A percentile compares a stretch with the other conserved stretches of the same genome.
Conservation (phyloP, 2,888 invertebrate species). For the Cosmorhoe ocellata region DNA sequence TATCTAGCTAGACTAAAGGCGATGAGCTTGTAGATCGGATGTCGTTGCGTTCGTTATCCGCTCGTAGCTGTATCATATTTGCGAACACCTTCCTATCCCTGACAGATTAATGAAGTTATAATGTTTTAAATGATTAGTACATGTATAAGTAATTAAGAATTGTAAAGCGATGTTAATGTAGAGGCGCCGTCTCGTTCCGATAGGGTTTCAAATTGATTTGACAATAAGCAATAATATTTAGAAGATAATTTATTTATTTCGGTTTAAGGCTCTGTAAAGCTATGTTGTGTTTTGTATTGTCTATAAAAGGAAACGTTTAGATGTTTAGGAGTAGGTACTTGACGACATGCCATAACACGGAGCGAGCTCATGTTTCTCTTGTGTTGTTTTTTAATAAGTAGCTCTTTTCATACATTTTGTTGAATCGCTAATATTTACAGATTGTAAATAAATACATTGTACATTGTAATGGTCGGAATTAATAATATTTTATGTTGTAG, state of each 20-base stretch:
- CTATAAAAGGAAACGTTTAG: conserved; percentile 60
- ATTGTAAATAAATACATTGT: conserved; percentile 33
- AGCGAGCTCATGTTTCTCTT: conserved; percentile 78
- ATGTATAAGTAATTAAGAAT: conserved; percentile 63
- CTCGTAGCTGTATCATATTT: conserved; percentile 6
- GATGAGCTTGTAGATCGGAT: conserved; percentile 5
- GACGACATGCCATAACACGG: conserved; percentile 75
- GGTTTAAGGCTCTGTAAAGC: conserved; percentile 78
- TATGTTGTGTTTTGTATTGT: conserved; percentile 79
- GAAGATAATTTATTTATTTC: conserved; percentile 79
- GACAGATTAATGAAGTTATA: conserved; percentile 48
- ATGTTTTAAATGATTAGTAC: conserved; percentile 56
- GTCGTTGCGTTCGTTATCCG: neutral
- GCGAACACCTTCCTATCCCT: neutral
- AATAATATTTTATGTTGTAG: conserved; percentile 23
- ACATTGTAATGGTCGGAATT: conserved; percentile 27
- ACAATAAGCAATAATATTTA: conserved; percentile 77
- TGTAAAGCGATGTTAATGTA: conserved; percentile 40
- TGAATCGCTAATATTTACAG: conserved; percentile 31
- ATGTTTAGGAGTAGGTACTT: conserved; percentile 61
- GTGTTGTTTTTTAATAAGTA: conserved; percentile 59
- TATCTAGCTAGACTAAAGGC: conserved; percentile 29
- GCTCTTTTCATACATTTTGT: conserved; percentile 44
- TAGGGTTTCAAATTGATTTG: conserved; percentile 70
- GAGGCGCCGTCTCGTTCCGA: conserved; percentile 37